Percentiles rank a stretch among this genome's conserved stretches.
These are phyloP conservation scores for Diachasmimorpha longicaudata DNA, from an alignment of 1,140 invertebrate genomes.

Conservation along the genomic window DNA sequence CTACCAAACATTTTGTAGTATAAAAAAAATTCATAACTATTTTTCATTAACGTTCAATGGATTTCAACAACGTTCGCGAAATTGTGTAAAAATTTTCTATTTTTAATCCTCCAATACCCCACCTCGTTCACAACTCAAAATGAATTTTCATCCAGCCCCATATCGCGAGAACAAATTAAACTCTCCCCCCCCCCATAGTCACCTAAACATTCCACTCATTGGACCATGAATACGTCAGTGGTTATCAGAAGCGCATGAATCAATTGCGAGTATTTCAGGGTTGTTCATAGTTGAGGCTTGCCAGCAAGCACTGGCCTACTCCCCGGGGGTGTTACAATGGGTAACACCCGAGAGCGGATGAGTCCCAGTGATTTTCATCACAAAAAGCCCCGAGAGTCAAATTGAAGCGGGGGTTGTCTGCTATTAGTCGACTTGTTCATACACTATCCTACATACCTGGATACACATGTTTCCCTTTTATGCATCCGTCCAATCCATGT, in stretches of 20 bases:
- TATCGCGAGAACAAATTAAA: too few relatives aligned
- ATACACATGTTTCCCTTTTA: neutral
- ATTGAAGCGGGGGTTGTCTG: neutral
- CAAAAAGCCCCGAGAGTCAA: neutral
- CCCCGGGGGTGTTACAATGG: neutral
- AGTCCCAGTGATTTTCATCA: neutral
- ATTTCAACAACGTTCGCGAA: too few relatives aligned
- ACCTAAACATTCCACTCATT: too few relatives aligned
- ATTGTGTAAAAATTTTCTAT: too few relatives aligned
- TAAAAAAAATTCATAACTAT: too few relatives aligned
- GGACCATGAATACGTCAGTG: too few relatives aligned
- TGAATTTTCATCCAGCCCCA: too few relatives aligned
- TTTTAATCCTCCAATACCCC: too few relatives aligned
- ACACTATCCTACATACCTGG: neutral
- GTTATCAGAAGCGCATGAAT: neutral
- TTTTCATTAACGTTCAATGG: too few relatives aligned
- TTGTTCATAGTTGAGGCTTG: neutral
- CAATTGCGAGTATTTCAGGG: neutral
- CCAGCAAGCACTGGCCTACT: neutral
- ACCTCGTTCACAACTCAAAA: too few relatives aligned
- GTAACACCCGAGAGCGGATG: neutral
- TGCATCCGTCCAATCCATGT: neutral
- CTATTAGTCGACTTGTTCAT: neutral
- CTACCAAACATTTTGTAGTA: too few relatives aligned
- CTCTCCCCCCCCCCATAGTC: too few relatives aligned